Conservation (phyloP, 2,888 invertebrate genomes). For the Scaptomyza flava region DNA sequence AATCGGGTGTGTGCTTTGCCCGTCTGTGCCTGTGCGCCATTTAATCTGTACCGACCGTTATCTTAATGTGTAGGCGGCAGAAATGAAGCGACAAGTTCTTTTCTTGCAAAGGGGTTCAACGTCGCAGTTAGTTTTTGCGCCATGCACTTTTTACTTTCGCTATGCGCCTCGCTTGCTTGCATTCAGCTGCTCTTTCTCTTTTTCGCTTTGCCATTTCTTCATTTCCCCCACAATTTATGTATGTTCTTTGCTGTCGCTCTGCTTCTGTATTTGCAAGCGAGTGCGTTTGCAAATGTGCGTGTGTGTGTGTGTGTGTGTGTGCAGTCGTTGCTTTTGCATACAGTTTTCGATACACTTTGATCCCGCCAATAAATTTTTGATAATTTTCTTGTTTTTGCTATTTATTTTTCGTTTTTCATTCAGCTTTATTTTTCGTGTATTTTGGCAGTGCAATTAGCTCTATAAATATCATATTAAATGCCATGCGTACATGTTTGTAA, state of each 20-base stretch:
- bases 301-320: constrained; percentile 23
- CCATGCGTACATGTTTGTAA: constrained; percentile 39
- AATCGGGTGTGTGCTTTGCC: constrained; percentile 47
- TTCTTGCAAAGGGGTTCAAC: constrained; percentile 39
- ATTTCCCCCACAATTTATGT: constrained; percentile 7
- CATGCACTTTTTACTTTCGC: constrained; percentile 43
- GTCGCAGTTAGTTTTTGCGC: constrained; percentile 52
- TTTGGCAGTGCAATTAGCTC: constrained; percentile 74
- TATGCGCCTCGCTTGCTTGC: constrained; percentile 20
- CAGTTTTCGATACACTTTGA: constrained; percentile 82
- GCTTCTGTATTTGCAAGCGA: not conserved
- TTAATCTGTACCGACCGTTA: constrained; percentile 63
- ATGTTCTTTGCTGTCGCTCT: constrained; percentile 10
- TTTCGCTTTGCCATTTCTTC: constrained; percentile 17
- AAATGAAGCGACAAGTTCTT: constrained; percentile 4
- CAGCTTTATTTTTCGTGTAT: constrained; percentile 47
- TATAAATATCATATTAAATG: constrained; percentile 76
- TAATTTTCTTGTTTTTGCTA: constrained; percentile 75
- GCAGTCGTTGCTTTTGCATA: constrained; percentile 54
- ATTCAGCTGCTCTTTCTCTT: constrained; percentile 17
- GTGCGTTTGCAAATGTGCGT: constrained; percentile 6
- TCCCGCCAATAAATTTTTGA: constrained; percentile 74
- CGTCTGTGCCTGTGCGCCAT: constrained; percentile 52
- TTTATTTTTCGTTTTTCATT: constrained; percentile 55
- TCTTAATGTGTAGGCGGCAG: constrained; percentile 46